A percentile compares a stretch with the other conserved stretches of the same genome.
These are phyloP conservation scores for Charanyca ferruginea DNA, from an alignment of 2,888 invertebrate species.

Conservation along the genomic window DNA sequence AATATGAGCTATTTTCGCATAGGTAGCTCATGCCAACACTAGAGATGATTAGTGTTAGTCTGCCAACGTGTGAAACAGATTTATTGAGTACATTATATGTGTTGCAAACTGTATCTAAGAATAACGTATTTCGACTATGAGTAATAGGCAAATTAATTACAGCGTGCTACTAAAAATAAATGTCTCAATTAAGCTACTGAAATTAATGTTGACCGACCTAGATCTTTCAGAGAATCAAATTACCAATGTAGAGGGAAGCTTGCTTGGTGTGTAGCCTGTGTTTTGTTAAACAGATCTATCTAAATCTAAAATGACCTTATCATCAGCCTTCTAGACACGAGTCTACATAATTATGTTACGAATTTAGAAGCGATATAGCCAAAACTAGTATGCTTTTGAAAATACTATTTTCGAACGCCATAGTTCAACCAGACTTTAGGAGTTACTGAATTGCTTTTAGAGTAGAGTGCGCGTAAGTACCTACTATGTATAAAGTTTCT, in stretches of 20 bases:
- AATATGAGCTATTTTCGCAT: background rate
- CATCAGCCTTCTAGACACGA: background rate
- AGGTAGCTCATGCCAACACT: constrained; percentile 5
- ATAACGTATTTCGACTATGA: constrained; percentile 40
- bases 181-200: constrained; percentile 32
- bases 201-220: constrained; percentile 2
- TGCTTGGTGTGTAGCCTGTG: no score
- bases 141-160: constrained; percentile 47
- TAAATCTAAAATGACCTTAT: background rate
- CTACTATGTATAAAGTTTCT: no score
- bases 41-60: constrained; percentile 8
- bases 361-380: no score
- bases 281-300: background rate
- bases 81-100: constrained; percentile 30
- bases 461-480: no score
- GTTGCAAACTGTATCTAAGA: constrained; percentile 43
- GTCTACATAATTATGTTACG: no score
- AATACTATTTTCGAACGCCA: no score
- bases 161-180: constrained; percentile 40
- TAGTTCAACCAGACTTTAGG: no score
- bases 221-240: background rate
- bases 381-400: no score
- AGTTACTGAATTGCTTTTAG: no score
- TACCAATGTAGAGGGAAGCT: background rate
- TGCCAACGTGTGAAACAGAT: constrained; percentile 25